Evolutionary conservation across 2,113 vertebrate genomes (phyloP).

Genomic region (Cyrtonyx montezumae): DNA sequence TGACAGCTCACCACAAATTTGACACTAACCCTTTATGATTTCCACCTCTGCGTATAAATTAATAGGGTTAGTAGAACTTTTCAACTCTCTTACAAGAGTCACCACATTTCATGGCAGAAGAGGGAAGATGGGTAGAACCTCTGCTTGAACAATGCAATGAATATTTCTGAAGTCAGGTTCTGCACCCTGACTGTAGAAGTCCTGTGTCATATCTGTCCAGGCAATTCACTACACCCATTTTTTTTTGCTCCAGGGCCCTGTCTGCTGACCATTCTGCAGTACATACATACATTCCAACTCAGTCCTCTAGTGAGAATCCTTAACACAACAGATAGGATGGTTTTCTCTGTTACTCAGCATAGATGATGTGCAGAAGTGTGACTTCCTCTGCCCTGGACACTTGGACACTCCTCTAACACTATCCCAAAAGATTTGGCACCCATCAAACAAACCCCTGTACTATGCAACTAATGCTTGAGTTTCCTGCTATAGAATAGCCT

Average conservation of each 20-base stretch:
- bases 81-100: neutral
- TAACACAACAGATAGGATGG: neutral
- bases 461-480: accelerated
- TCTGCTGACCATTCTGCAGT: neutral
- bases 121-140: neutral
- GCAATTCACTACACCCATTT: neutral
- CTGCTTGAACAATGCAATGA: neutral
- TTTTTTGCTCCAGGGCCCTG: neutral
- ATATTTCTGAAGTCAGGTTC: neutral
- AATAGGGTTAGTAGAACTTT: neutral
- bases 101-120: neutral
- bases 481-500: neutral
- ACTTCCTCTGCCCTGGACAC: neutral
- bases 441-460: neutral
- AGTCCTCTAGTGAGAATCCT: neutral
- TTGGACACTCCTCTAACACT: neutral
- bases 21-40: neutral
- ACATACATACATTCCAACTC: neutral
- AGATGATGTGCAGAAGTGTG: neutral
- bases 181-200: neutral
- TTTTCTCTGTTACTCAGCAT: neutral
- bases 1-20: neutral
- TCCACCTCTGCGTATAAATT: neutral
- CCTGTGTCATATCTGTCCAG: neutral
- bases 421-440: neutral